Base-by-base conservation (phyloP, 2,888 invertebrate species). In the Baronia brevicornis region DNA sequence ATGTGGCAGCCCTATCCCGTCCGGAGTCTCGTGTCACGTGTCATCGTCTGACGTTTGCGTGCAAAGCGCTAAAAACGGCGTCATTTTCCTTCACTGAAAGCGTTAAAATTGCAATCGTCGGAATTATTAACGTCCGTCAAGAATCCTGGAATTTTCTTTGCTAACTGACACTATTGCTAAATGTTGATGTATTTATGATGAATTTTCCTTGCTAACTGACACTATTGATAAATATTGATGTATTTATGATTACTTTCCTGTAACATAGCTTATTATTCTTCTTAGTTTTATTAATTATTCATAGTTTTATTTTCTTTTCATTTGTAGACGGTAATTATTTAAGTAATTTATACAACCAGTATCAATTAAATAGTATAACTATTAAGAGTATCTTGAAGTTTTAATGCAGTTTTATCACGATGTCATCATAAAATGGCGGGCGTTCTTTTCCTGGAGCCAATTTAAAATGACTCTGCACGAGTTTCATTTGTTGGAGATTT, bases 31-130 rank as follows among this genome's bases (percentile, higher is more conserved):
- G 33, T 37, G 33, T 39, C 32, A 32, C 27, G 27, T 38, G 37
- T 31, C 39, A 39, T 22, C 27, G 35, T 20, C 5, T 38, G 39
- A 43, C 43, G 36, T 40, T 36, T 28, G 38, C 39, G 40, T 38
- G 38, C 38, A 33, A 33, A 33, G 14, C 26, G 34, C 13, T 22
- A n/a, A n/a, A n/a, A n/a, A n/a, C n/a, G 19, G 20, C 25, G 13
- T 25, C 19, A 21, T 32, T 23, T 23, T 33, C 20, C 38, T 37
- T 37, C 28, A 39, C 35, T 38, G 37, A 32, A 36, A 36, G 26
- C 33, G 31, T 15, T 22, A 24, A 25, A 17, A 29, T 11, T 38
- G 37, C 29, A 36, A 36, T 26, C 33, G 31, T 15, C 22, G 20
- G 22, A 17, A 29, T 11, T 25, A 24, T 27, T 11, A 30, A 33